Conservation (phyloP, 2,888 invertebrate species). For the Euzetes globulus region DNA sequence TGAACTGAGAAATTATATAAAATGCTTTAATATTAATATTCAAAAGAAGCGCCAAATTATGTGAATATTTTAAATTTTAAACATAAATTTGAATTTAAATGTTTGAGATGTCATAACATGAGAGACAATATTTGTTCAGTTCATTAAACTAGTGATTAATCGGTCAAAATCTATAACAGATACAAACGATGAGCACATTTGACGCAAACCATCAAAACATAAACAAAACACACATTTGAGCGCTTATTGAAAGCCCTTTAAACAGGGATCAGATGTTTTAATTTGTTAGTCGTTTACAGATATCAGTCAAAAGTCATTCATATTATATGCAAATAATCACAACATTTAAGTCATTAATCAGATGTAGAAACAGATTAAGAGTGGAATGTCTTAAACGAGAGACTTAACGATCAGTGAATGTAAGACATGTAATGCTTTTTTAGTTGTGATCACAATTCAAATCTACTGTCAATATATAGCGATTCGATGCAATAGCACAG, state of each 20-base stretch:
- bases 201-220: background rate
- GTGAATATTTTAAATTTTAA: too few relatives aligned
- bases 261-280: background rate
- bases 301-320: background rate
- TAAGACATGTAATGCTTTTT: background rate
- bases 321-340: background rate
- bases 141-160: too few relatives aligned
- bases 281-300: background rate
- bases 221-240: background rate
- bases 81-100: too few relatives aligned
- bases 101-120: too few relatives aligned
- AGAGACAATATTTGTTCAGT: too few relatives aligned
- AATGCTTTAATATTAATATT: too few relatives aligned
- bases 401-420: too few relatives aligned
- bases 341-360: background rate
- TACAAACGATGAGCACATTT: background rate
- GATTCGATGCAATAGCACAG: slow-evolving; percentile 6
- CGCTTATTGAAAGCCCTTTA: background rate
- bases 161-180: too few relatives aligned
- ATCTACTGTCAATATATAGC: background rate
- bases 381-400: background rate
- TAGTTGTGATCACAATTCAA: background rate
- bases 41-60: too few relatives aligned
- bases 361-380: background rate
- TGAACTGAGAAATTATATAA: too few relatives aligned